phyloP scores from a whole-genome alignment of 2,888 invertebrate genomes.

The Archips crataeganus region DNA sequence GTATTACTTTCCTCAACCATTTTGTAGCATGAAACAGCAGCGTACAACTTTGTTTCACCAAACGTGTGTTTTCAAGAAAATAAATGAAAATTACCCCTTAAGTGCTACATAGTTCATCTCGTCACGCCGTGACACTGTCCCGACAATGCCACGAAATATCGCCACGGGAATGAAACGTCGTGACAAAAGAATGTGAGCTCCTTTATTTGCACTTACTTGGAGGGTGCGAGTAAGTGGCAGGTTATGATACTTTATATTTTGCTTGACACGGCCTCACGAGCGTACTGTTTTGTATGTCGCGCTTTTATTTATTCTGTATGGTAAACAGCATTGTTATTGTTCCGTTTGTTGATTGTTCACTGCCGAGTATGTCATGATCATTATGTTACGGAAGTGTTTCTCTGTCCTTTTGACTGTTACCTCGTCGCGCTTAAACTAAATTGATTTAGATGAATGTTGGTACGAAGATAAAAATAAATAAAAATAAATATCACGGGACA shows the following conservation, averaged over 20 bases:
- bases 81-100: conserved; percentile 21
- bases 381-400: too few species aligned
- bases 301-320: conserved; percentile 15
- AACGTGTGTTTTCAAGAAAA: conserved; percentile 4
- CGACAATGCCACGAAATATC: conserved; percentile 23
- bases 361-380: background rate
- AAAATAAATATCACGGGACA: too few species aligned
- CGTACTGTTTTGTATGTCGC: conserved; percentile 4
- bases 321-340: conserved; percentile 8
- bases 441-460: too few species aligned
- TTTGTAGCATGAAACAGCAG: background rate
- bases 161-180: conserved; percentile 13
- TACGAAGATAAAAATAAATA: too few species aligned
- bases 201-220: conserved; percentile 36
- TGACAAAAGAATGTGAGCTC: conserved; percentile 23
- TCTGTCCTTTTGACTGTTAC: too few species aligned
- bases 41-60: background rate
- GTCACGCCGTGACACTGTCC: conserved; percentile 2
- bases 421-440: too few species aligned
- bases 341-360: background rate
- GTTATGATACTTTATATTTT: conserved; percentile 30
- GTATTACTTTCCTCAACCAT: background rate
- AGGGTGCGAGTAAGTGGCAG: conserved; percentile 36
- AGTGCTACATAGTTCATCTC: conserved; percentile 23
- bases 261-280: conserved; percentile 18